phyloP scores from a whole-genome alignment of 2,888 invertebrate species.

The Cheilosia vulpina region DNA sequence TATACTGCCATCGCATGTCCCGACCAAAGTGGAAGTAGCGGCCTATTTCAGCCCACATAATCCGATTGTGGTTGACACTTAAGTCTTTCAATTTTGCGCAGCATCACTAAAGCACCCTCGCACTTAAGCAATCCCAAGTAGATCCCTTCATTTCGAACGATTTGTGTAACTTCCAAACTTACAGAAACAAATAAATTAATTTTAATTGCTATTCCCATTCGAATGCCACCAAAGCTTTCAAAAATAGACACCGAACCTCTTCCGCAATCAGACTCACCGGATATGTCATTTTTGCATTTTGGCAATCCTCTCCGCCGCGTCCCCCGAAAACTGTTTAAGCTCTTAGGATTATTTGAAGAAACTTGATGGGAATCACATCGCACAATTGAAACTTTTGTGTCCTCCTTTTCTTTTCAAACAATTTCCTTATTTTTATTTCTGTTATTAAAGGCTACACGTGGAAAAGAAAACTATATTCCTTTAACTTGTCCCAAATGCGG shows the following conservation, averaged over 20 bases:
- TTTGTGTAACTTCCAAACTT: neutral
- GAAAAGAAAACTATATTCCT: constrained; percentile 33
- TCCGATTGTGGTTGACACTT: too few species aligned
- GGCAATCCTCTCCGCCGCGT: constrained; percentile 8
- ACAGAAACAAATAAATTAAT: neutral
- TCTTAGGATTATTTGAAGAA: constrained; percentile 62
- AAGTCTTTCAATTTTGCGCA: too few species aligned
- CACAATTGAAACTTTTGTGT: constrained; percentile 67
- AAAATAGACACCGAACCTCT: neutral
- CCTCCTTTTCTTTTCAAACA: constrained; percentile 16
- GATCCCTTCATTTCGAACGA: too few species aligned
- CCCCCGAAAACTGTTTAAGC: constrained; percentile 37
- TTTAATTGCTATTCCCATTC: constrained; percentile 41
- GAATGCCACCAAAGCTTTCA: constrained; percentile 37
- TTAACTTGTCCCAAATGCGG: constrained; percentile 46
- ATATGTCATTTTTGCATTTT: constrained; percentile 61
- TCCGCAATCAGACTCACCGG: constrained; percentile 5
- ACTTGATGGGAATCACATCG: constrained; percentile 66
- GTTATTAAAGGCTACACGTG: constrained; percentile 1
- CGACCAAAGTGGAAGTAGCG: too few species aligned
- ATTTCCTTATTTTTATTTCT: constrained; percentile 1
- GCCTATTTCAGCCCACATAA: too few species aligned
- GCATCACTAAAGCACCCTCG: too few species aligned
- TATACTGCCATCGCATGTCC: too few species aligned
- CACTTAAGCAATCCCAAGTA: too few species aligned